phyloP scores from a whole-genome alignment of 1,140 invertebrate genomes.

The Anastrepha ludens region DNA sequence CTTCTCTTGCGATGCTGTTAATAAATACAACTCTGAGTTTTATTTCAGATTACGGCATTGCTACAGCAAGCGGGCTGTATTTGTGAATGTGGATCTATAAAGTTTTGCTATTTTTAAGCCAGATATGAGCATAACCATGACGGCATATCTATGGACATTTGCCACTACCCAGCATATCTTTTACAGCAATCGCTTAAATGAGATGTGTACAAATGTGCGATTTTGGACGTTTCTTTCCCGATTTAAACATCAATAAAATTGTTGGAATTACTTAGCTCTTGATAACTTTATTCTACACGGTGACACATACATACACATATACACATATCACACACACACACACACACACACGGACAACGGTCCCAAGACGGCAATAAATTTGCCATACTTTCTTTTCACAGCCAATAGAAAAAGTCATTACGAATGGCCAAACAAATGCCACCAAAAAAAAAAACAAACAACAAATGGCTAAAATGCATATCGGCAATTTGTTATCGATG shows the following conservation, averaged over 20 bases:
- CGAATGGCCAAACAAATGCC: neutral
- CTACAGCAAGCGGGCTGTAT: no score
- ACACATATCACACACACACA: neutral
- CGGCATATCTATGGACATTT: neutral
- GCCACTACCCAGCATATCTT: neutral
- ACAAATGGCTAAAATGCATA: neutral
- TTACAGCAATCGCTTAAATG: neutral
- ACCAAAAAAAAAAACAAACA: no score
- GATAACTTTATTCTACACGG: conserved; percentile 39
- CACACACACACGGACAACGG: neutral
- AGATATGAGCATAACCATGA: neutral
- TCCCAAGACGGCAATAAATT: neutral
- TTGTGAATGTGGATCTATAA: no score
- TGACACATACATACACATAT: neutral
- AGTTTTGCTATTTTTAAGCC: neutral
- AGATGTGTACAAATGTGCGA: neutral
- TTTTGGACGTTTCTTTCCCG: neutral
- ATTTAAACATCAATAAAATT: conserved; percentile 39
- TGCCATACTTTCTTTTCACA: conserved; percentile 31
- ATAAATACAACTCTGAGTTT: no score
- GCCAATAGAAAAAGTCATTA: neutral
- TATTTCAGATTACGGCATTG: no score
- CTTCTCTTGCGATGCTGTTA: no score
- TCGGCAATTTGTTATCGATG: conserved; percentile 46
- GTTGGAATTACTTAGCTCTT: neutral